Conservation (phyloP, 2,888 invertebrate species). For the Erebia palarica region DNA sequence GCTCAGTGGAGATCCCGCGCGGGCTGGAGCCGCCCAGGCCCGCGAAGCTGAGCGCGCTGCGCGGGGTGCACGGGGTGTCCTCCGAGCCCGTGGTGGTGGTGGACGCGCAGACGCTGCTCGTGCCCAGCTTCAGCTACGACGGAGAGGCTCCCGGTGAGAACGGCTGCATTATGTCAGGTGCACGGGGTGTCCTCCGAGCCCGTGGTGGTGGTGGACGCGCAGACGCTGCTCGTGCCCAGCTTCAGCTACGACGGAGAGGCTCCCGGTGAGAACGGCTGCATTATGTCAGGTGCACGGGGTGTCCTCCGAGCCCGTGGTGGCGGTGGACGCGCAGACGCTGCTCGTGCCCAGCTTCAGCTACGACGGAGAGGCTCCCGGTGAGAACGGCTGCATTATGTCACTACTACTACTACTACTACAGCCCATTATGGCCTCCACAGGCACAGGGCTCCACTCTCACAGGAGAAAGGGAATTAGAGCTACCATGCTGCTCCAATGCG, state of each 20-base stretch:
- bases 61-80: slow-evolving; percentile 91
- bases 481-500: too few species aligned
- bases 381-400: slow-evolving; percentile 35
- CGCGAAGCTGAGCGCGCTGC: slow-evolving; percentile 88
- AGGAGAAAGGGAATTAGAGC: too few species aligned
- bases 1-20: slow-evolving; percentile 91
- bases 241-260: slow-evolving; percentile 96
- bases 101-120: slow-evolving; percentile 95
- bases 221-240: slow-evolving; percentile 94
- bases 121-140: slow-evolving; percentile 95
- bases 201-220: slow-evolving; percentile 95
- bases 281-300: slow-evolving; percentile 86
- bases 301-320: slow-evolving; percentile 91
- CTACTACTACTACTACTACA: too few species aligned
- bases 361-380: slow-evolving; percentile 96
- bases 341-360: slow-evolving; percentile 95
- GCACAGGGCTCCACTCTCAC: too few species aligned
- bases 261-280: slow-evolving; percentile 84
- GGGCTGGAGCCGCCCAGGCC: slow-evolving; percentile 92
- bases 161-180: slow-evolving; percentile 58
- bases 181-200: slow-evolving; percentile 93
- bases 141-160: slow-evolving; percentile 93
- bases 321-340: slow-evolving; percentile 96
- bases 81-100: slow-evolving; percentile 95
- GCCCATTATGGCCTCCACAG: too few species aligned